Conservation (phyloP, 2,888 invertebrate species). For the Allacma fusca region DNA sequence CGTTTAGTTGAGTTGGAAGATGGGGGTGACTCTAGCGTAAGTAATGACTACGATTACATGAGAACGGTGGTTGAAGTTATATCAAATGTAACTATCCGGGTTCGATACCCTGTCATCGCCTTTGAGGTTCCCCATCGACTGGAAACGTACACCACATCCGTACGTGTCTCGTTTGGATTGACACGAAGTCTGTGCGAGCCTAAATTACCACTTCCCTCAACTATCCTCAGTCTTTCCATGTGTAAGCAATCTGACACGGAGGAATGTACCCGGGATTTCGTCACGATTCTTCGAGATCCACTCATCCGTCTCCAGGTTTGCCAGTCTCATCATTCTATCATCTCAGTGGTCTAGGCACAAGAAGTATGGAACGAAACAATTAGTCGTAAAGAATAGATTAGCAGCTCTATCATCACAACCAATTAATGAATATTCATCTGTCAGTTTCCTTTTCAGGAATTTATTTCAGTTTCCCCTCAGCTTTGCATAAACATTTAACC, state of each 20-base stretch:
- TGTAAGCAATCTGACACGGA: conserved; percentile 47
- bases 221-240: conserved; percentile 54
- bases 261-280: conserved; percentile 35
- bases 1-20: conserved; percentile 63
- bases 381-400: no score
- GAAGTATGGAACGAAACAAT: background rate
- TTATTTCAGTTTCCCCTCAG: background rate
- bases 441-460: background rate
- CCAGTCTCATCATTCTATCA: no score
- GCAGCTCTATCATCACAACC: no score
- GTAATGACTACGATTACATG: conserved; percentile 27
- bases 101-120: conserved; percentile 49
- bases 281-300: conserved; percentile 53
- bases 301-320: conserved; percentile 57
- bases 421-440: background rate
- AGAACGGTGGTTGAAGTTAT: conserved; percentile 25
- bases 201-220: conserved; percentile 56
- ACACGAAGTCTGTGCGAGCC: conserved; percentile 59
- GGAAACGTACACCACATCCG: conserved; percentile 59
- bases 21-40: conserved; percentile 1
- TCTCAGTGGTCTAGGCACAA: background rate
- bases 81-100: background rate
- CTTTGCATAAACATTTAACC: background rate
- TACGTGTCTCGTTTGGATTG: conserved; percentile 57
- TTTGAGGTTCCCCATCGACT: conserved; percentile 61